Base-by-base conservation (phyloP, 2,797 vertebrate genomes). In the Aeoliscus strigatus region DNA sequence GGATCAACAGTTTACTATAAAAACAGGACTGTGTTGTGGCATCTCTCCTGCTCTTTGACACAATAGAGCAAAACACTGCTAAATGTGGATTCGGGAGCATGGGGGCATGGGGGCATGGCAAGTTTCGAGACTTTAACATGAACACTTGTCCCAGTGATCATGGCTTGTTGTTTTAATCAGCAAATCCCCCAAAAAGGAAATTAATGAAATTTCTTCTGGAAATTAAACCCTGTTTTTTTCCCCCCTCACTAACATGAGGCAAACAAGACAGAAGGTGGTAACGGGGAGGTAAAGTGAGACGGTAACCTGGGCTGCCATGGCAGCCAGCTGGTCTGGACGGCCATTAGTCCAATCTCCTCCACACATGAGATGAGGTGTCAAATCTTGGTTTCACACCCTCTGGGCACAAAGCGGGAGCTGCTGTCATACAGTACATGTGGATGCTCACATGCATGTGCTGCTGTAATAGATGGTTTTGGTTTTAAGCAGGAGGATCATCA, bases 351-450 rank as follows among this genome's bases (percentile, higher is more conserved):
- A 48, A 46, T 60, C 27, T 27, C 25, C 31, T 28, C 30, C 31
- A 51, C 34, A 51, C 48, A 62, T 50, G 25, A 10, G 21, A 56
- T 34, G 6, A 27, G 39, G 17, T 14, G 51, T 70, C 51, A 45
- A 52, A 39, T 17, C 8, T 3, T 32, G 31, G 44, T 42, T 32
- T 52, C 38, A 34, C 38, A 27, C 12, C 14, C 29, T 4, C 1
- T 3, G 38, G 40, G 16, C 34, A 8, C 8, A 3, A 18, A 45
- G 35, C 39, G 36, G 17, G 21, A 10, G 32, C 13, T 1, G 23
- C 25, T 23, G 8, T 55, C 30, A 46, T 10, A 24, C 40, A 36
- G 43, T 10, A 24, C 40, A 36, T 26, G 27, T 11, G 12, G 26
- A 51, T 1, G 9, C 17, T 37, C 38, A 55, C 30, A 54, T 46